Conservation (phyloP, 2,888 invertebrate species). For the Cosmopolites sordidus region DNA sequence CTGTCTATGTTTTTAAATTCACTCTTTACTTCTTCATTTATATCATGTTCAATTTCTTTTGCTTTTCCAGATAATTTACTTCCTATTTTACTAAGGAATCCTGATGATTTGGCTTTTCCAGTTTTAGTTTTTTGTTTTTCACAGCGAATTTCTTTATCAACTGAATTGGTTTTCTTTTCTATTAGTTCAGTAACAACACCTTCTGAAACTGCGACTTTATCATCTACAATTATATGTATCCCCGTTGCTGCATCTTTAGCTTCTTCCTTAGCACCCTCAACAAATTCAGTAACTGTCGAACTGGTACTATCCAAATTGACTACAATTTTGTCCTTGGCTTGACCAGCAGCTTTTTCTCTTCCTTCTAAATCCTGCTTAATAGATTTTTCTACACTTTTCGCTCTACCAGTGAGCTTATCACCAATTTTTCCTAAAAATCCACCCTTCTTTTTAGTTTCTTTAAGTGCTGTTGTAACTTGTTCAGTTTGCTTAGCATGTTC, state of each 20-base stretch:
- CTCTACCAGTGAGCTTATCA: conserved; percentile 25
- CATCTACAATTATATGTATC: conserved; percentile 3
- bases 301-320: background rate
- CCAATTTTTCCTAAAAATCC: conserved; percentile 29
- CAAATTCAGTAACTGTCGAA: background rate
- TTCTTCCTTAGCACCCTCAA: background rate
- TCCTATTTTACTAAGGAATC: conserved; percentile 11
- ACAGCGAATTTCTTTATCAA: too few relatives aligned
- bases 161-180: too few relatives aligned
- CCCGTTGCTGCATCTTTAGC: conserved; percentile 2
- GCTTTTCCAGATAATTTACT: conserved; percentile 20
- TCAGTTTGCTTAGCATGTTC: background rate
- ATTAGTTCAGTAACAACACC: too few relatives aligned
- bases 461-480: conserved; percentile 1
- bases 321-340: background rate
- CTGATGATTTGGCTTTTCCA: conserved; percentile 7
- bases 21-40: too few relatives aligned
- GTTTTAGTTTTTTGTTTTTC: too few relatives aligned
- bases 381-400: conserved; percentile 24
- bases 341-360: conserved; percentile 8
- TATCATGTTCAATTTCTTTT: conserved; percentile 16
- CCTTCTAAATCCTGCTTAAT: conserved; percentile 25
- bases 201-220: conserved; percentile 5
- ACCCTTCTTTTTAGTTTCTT: conserved; percentile 1
- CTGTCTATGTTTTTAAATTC: too few relatives aligned